Evolutionary conservation across 2,888 invertebrate genomes (phyloP), one percentile per base, ranked within the genome.

Genomic region (Pharmacophagus antenor): DNA sequence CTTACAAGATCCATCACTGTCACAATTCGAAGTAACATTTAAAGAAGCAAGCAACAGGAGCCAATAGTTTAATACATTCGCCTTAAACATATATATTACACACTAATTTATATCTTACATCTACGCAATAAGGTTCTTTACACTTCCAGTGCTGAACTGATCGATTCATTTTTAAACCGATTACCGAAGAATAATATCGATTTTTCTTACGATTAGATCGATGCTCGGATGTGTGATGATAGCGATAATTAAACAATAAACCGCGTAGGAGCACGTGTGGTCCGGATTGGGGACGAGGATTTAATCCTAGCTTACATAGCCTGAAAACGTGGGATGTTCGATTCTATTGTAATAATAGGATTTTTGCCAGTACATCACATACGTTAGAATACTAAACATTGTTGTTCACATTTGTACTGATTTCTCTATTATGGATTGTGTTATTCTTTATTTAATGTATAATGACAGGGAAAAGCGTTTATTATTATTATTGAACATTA

Each of bases 141-240:
- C 20, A 15, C 31, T 20, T 20, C 1, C 18, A 50, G 18, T 20
- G 17, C n/a, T 1, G 49, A 2, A 7, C 70, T 69, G 76, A 81
- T 83, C 75, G 78, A 77, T 75, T 42, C 70, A 66, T 72, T 77
- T 79, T 84, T 84, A 85, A 63, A 68, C 63, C 71, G 82, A 83
- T 80, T 79, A 80, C 74, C 56, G 65, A 64, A 61, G 71, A 56
- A 52, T 82, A 77, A 84, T 81, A 77, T 77, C 70, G 74, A 80
- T 77, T 71, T 69, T 58, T 68, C 58, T 76, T 78, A 74, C 68
- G 82, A 81, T 74, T 72, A 68, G 58, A 74, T 74, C 72, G 63
- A 49, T 55, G 65, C 63, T 66, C 64, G 61, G 62, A 63, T 64
- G 67, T 64, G 65, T 65, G 67, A 68, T 70, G 65, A 73, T 66